A percentile compares a stretch with the other conserved stretches of the same genome.
These are phyloP conservation scores for Tigriopus californicus DNA, from an alignment of 2,888 invertebrate species.

Conservation along the genomic window DNA sequence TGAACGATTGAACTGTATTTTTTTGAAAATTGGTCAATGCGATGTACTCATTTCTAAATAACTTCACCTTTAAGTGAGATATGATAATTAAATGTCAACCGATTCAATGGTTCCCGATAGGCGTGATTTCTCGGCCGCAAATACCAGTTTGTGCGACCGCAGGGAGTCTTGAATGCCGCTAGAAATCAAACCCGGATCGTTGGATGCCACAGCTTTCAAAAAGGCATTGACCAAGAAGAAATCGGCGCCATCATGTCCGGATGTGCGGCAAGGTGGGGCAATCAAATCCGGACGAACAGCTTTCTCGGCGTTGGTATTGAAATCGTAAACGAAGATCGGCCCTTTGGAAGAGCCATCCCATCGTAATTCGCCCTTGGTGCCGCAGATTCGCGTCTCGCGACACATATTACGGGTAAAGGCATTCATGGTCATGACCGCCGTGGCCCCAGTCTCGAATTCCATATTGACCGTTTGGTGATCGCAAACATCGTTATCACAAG, in stretches of 20 bases:
- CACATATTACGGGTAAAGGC: conserved; percentile 28
- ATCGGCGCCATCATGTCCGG: conserved; percentile 17
- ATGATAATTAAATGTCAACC: background rate
- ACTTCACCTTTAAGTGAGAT: background rate
- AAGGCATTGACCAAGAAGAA: conserved; percentile 17
- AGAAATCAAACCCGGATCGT: conserved; percentile 13
- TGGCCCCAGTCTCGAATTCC: conserved; percentile 29
- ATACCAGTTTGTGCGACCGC: conserved; percentile 4
- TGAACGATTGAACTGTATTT: no score
- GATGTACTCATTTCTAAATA: no score
- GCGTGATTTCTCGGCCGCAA: conserved; percentile 11
- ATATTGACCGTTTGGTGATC: conserved; percentile 30
- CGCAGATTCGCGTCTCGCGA: conserved; percentile 28
- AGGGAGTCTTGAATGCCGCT: conserved; percentile 9
- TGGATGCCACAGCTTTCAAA: conserved; percentile 10
- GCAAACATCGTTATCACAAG: conserved; percentile 30
- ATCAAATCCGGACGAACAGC: conserved; percentile 1
- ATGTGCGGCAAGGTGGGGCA: background rate
- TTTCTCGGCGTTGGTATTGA: conserved; percentile 18
- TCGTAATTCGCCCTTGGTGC: conserved; percentile 25
- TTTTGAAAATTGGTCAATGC: no score
- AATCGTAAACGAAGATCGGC: conserved; percentile 20
- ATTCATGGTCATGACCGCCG: conserved; percentile 28
- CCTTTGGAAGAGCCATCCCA: conserved; percentile 21
- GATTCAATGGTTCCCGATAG: background rate